Conservation (phyloP, 1,140 invertebrate genomes). For the Drosophila bocqueti region DNA sequence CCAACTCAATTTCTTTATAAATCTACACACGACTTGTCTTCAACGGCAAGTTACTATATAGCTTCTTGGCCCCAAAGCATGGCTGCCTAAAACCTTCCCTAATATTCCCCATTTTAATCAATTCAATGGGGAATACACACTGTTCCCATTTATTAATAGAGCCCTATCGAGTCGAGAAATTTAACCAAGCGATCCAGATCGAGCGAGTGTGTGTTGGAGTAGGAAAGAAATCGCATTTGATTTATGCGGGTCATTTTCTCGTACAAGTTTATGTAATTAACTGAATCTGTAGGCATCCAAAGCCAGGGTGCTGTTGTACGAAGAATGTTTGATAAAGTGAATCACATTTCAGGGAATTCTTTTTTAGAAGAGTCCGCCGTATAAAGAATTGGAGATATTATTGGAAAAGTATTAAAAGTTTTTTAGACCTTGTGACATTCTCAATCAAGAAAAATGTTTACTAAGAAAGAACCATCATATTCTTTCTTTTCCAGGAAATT, state of each 20-base stretch:
- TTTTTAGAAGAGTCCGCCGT: neutral
- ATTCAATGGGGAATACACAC: conserved; percentile 19
- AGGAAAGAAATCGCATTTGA: conserved; percentile 34
- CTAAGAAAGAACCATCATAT: neutral
- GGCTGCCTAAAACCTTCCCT: neutral
- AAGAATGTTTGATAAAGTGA: conserved; percentile 14
- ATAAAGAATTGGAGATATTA: neutral
- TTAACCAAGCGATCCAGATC: conserved; percentile 6
- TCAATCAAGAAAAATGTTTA: neutral
- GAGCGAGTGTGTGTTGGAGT: conserved; percentile 21
- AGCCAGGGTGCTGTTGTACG: neutral
- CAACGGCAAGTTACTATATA: neutral
- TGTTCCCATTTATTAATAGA: conserved; percentile 30
- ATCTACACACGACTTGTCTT: neutral
- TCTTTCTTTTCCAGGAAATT: neutral
- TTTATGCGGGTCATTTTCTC: conserved; percentile 58
- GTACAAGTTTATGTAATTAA: conserved; percentile 48
- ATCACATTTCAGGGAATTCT: neutral
- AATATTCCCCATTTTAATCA: conserved; percentile 20
- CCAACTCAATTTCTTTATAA: neutral
- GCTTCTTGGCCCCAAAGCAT: neutral
- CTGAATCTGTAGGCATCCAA: conserved; percentile 13
- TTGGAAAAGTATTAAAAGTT: neutral
- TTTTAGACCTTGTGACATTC: neutral
- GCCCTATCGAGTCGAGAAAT: conserved; percentile 23